Percentiles rank a stretch among this genome's conserved stretches.
Evolutionary conservation across 2,797 vertebrate genomes (phyloP).

Genomic region (Simalia tracyae): DNA sequence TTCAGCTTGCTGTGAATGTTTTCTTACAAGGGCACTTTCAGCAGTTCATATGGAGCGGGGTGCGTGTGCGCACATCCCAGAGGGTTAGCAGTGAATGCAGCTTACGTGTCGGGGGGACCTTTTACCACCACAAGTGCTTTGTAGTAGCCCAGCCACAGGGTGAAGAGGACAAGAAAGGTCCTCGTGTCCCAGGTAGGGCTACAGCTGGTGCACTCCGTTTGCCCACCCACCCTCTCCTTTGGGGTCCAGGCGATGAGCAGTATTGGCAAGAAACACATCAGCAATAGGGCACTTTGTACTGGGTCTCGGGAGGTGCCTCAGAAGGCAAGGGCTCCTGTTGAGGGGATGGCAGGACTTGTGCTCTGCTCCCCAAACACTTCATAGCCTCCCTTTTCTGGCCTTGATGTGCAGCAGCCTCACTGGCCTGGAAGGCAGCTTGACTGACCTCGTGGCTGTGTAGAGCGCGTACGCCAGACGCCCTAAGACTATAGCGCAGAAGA

Average conservation of each 20-base stretch:
- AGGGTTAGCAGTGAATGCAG: too few relatives aligned
- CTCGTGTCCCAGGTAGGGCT: not conserved
- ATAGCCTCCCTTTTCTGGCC: not conserved
- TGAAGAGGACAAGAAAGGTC: not conserved
- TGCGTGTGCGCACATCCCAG: not conserved
- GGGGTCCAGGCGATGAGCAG: not conserved
- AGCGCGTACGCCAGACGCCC: slow-evolving; percentile 18
- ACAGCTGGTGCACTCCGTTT: not conserved
- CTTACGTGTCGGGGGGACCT: not conserved
- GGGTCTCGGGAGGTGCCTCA: not conserved
- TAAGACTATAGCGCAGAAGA: not conserved
- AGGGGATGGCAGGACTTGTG: not conserved
- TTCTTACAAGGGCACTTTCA: not conserved
- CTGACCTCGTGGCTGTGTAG: not conserved
- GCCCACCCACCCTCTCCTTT: too few relatives aligned
- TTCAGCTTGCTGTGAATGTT: not conserved
- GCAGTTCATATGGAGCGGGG: not conserved
- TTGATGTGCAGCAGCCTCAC: slow-evolving; percentile 43
- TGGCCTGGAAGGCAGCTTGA: accelerated
- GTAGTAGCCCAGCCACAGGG: not conserved
- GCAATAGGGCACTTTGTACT: not conserved
- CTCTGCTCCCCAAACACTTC: not conserved
- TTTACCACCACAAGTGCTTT: not conserved
- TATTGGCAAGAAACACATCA: not conserved
- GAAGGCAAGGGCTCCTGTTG: not conserved